These are phyloP conservation scores for Drosophila setifemur DNA, from an alignment of 1,140 invertebrate species.

Conservation along the genomic window DNA sequence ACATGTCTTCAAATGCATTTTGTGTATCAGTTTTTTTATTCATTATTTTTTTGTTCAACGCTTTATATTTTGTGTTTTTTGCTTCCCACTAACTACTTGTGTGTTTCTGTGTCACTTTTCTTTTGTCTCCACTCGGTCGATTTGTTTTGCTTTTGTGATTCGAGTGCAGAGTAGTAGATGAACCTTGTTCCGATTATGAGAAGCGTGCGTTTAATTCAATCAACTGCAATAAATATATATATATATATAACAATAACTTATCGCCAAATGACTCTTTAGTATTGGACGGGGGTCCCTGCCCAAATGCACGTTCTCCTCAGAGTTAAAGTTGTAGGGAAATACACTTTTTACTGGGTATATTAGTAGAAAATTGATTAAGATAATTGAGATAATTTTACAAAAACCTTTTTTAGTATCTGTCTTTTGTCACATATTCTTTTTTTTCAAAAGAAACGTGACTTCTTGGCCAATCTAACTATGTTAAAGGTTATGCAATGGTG, in stretches of 20 bases:
- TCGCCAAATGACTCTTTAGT: conserved; percentile 22
- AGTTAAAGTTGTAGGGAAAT: not conserved
- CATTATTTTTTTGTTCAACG: not conserved
- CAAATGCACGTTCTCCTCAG: conserved; percentile 56
- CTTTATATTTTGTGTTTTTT: conserved; percentile 3
- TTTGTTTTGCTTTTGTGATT: not conserved
- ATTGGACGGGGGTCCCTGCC: conserved; percentile 45
- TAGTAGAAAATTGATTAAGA: not conserved
- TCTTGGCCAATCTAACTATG: not conserved
- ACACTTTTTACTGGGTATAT: not conserved
- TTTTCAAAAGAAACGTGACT: not conserved
- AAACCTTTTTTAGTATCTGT: not conserved
- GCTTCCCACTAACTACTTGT: conserved; percentile 7
- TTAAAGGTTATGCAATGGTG: not conserved
- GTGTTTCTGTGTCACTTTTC: conserved; percentile 26
- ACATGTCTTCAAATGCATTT: conserved; percentile 62
- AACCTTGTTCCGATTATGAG: conserved; percentile 40
- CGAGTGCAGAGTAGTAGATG: conserved; percentile 27
- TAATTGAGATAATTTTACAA: not conserved
- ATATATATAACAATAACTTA: conserved; percentile 4
- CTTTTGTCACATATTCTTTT: not conserved
- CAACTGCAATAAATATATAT: conserved; percentile 17
- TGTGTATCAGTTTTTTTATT: conserved; percentile 52
- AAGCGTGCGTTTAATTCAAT: conserved; percentile 28
- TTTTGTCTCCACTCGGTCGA: conserved; percentile 1